Evolutionary conservation across 1,140 invertebrate genomes (phyloP), one percentile per base, ranked within the genome.

Genomic region (Calycopis cecrops): DNA sequence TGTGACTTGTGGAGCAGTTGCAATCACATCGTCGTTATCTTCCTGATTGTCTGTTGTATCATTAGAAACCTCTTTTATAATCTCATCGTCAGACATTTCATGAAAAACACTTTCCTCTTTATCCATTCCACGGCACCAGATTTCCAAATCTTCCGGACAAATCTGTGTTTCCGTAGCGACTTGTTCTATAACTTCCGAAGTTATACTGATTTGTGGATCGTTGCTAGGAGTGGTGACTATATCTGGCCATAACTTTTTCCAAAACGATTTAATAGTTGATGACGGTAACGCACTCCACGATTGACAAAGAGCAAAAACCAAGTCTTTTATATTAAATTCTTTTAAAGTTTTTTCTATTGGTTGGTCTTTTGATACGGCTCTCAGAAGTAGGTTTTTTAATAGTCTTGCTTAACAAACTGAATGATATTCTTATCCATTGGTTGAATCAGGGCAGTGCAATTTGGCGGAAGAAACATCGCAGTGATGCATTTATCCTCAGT

Each of bases 401-500:
- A 77, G 38, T 77, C 63, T 71, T 69, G 70, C 60, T 72, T 71
- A 10, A 69, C 60, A 67, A 67, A 67, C 56, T 67, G 62, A 69
- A 65, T 73, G 52, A 76, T 69, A 62, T 74, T 52, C 67, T 83
- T 75, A 55, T 88, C 69, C 71, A 85, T 81, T 40, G 76, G 70
- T 65, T 77, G 79, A 40, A 86, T 80, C 40, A 75, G 62, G 50
- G 82, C 60, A 51, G 75, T 81, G 38, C 71, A 69, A 54, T 87
- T 87, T 60, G 78, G 73, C 52, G 81, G 77, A 55, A 87, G 59
- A 73, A 76, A 86, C 65, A 78, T 75, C 33, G 69, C 67, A 60
- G 67, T 74, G 57, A 83, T 73, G 34, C 60, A 65, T 65, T 71
- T 70, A 75, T 84, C 76, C 18, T 70, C 64, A 57, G 67, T 70